A percentile compares a stretch with the other conserved stretches of the same genome.
Conservation (phyloP, 2,888 invertebrate species). For the Leptopilina drosophilae region DNA sequence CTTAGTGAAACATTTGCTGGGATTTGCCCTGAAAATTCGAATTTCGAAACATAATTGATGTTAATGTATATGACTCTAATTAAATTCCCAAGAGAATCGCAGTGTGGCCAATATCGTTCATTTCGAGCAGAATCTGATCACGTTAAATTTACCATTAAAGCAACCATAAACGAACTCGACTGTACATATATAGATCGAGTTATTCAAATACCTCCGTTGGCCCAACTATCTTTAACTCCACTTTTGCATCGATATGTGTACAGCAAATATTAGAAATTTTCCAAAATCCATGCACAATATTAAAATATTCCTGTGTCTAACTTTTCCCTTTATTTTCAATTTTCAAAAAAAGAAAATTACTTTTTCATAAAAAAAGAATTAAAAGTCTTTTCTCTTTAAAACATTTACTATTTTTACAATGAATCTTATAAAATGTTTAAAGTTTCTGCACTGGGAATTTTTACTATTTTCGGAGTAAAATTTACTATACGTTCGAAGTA, state of each 20-base stretch:
- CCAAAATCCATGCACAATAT: neutral
- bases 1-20: neutral
- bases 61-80: constrained; percentile 55
- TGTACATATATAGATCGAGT: neutral
- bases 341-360: too few species aligned
- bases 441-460: too few species aligned
- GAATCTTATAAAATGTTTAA: too few species aligned
- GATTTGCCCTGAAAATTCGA: neutral
- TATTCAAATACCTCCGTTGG: constrained; percentile 15
- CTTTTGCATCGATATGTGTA: neutral
- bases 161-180: constrained; percentile 5
- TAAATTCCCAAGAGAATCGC: constrained; percentile 47
- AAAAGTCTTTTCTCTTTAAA: too few species aligned
- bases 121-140: constrained; percentile 28
- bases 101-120: constrained; percentile 11
- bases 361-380: too few species aligned
- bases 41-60: constrained; percentile 49
- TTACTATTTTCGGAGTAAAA: too few species aligned
- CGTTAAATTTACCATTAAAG: constrained; percentile 16
- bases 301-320: too few species aligned
- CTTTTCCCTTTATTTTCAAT: too few species aligned
- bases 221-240: neutral
- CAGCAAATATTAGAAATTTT: neutral
- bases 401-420: too few species aligned
- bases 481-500: too few species aligned